Base-by-base conservation (phyloP, 2,797 vertebrate species). In the Apogon talboti region DNA sequence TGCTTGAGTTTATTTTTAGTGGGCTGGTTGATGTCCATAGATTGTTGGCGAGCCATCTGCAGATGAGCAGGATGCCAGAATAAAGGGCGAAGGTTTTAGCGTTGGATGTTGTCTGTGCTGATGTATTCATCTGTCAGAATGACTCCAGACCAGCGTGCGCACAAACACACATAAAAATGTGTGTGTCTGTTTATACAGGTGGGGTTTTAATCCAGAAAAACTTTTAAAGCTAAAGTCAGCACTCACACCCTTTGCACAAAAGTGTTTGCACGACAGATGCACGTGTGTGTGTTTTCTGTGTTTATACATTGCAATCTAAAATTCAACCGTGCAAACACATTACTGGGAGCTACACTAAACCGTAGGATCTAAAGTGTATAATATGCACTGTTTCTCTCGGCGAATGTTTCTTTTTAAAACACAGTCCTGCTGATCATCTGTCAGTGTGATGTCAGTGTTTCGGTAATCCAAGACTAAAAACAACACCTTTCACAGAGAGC, bases 1-100 rank as follows among this genome's bases (percentile, higher is more conserved):
- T 28, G 52, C 63, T 58, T 11, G 43, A 41, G 60, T 63, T 66
- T 78, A 66, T 72, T 79, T 76, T 37, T 71, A 70, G 65, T 50
- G 5, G 51, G 18, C 21, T 52, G 50, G 12, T 46, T 45, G 37
- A 54, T 2, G 65, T 66, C 40, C 57, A 48, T 30, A 76, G 47
- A 52, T 55, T 60, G 69, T 51, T 72, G 79, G 75, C 71, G 2
- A 33, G 40, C 14, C 2, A 13, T 13, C 24, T 8, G 57, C 71
- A 46, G 14, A 55, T 41, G 59, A 18, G 19, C 60, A 1, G 41
- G 56, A 79, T 48, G 65, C 68, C 68, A 30, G 41, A 7, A 54
- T 43, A 59, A 73, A 78, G 79, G 71, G 56, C 49, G 44, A 63
- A 48, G 49, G 60, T 55, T 59, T 57, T 24, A 15, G 16, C 47